Conservation (phyloP, 2,113 vertebrate genomes). For the Cheirogaleus medius region DNA sequence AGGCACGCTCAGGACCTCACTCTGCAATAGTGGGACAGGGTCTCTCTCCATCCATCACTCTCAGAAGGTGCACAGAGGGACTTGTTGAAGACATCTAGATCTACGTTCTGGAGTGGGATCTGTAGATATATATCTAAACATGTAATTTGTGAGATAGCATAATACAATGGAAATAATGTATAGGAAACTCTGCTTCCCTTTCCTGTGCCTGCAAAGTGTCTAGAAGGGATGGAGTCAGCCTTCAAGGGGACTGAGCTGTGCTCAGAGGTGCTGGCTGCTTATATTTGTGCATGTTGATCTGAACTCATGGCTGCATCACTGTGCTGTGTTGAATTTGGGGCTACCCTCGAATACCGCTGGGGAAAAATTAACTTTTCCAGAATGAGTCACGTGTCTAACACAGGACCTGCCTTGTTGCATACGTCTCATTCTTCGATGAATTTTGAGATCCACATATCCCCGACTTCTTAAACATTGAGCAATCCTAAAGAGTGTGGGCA, state of each 20-base stretch:
- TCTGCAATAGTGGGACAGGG: accelerated
- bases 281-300: too few relatives aligned
- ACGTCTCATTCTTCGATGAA: too few relatives aligned
- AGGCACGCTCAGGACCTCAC: background rate
- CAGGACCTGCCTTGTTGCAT: background rate
- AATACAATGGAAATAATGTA: too few relatives aligned
- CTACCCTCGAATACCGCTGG: background rate
- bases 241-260: accelerated
- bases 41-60: background rate
- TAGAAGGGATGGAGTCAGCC: background rate
- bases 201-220: background rate
- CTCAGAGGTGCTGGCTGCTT: too few relatives aligned
- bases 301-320: too few relatives aligned
- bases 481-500: background rate
- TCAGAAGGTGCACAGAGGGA: background rate
- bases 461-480: background rate
- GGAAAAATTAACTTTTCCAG: background rate
- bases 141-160: background rate
- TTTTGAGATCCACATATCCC: background rate
- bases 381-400: background rate
- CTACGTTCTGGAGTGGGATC: background rate
- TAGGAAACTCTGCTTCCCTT: background rate
- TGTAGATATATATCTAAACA: background rate
- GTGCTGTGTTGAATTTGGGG: background rate
- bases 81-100: too few relatives aligned